Conservation (phyloP, 1,140 invertebrate species). For the Glomeris maerens region DNA sequence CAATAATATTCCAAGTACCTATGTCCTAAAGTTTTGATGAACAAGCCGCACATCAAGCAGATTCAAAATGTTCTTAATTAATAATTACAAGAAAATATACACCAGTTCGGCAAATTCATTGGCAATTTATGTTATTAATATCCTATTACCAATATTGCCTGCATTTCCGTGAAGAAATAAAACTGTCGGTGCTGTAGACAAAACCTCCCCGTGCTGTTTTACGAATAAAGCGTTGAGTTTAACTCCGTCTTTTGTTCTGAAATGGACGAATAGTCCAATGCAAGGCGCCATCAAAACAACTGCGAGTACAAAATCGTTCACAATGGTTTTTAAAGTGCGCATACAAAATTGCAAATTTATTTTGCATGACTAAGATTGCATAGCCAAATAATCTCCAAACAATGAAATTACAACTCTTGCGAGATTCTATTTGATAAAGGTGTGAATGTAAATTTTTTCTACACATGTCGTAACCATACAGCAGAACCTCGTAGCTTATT, state of each 20-base stretch:
- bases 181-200: constrained; percentile 53
- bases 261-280: constrained; percentile 12
- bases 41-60: background rate
- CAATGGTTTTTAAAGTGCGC: background rate
- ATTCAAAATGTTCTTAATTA: background rate
- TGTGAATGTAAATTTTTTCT: too few species aligned
- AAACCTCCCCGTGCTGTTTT: constrained; percentile 51
- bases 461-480: too few species aligned
- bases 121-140: background rate
- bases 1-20: too few species aligned
- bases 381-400: background rate
- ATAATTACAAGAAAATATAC: background rate
- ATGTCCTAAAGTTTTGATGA: background rate
- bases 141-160: constrained; percentile 85
- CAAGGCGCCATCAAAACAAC: background rate
- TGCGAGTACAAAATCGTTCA: background rate
- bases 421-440: background rate
- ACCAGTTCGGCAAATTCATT: background rate
- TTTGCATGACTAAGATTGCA: background rate
- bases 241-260: constrained; percentile 54
- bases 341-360: background rate
- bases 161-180: constrained; percentile 92
- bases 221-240: constrained; percentile 76
- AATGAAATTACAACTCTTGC: background rate
- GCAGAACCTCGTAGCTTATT: too few species aligned